phyloP scores from a whole-genome alignment of 2,113 vertebrate species.

The Scytalopus superciliaris region DNA sequence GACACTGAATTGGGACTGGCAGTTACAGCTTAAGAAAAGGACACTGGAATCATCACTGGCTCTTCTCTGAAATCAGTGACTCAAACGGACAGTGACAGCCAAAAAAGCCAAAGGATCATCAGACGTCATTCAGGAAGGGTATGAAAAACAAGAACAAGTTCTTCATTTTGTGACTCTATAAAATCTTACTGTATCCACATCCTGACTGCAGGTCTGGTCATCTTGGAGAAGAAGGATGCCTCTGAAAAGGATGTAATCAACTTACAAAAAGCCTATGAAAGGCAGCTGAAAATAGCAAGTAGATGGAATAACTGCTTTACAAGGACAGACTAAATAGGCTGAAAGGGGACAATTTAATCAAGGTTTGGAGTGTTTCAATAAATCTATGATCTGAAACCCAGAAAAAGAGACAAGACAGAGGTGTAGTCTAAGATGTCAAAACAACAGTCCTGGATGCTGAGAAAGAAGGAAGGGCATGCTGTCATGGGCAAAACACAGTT shows the following conservation, averaged over 20 bases:
- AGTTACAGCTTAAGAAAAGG: not conserved
- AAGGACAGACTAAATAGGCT: not conserved
- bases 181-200: not conserved
- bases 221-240: not conserved
- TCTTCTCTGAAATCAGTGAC: not conserved
- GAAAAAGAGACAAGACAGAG: not conserved
- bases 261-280: not conserved
- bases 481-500: fast-evolving
- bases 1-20: not conserved
- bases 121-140: not conserved
- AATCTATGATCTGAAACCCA: not conserved
- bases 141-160: slow-evolving; percentile 9
- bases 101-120: not conserved
- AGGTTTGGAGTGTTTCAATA: not conserved
- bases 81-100: not conserved
- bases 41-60: not conserved
- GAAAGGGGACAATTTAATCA: not conserved
- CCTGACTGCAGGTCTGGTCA: not conserved
- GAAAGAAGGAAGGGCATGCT: not conserved
- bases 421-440: not conserved
- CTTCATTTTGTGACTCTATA: not conserved
- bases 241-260: not conserved
- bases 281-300: not conserved
- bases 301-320: not conserved
- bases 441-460: not conserved